Conservation (phyloP, 1,140 invertebrate genomes). For the Drosophila yakuba region DNA sequence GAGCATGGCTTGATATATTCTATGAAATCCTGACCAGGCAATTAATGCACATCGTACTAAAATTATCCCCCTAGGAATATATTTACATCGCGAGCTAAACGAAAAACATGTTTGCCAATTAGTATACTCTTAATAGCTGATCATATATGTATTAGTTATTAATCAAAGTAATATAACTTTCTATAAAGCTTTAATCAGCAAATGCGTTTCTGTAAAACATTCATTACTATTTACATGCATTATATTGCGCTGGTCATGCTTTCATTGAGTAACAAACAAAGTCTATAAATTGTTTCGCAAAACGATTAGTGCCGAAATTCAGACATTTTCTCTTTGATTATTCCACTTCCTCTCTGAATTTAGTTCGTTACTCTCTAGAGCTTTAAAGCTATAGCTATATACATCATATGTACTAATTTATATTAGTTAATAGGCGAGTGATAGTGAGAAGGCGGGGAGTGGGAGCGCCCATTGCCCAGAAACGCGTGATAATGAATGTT, state of each 20-base stretch:
- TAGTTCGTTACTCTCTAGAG: background rate
- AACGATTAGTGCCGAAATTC: background rate
- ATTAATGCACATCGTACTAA: background rate
- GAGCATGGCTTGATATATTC: background rate
- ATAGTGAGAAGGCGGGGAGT: background rate
- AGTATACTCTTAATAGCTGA: background rate
- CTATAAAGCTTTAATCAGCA: background rate
- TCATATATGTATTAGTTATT: too few relatives aligned
- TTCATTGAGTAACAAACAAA: background rate
- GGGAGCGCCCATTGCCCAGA: background rate
- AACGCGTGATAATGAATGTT: slow-evolving; percentile 30
- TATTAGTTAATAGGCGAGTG: background rate
- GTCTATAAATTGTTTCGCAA: background rate
- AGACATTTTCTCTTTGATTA: background rate
- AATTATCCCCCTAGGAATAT: too few relatives aligned
- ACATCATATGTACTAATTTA: background rate
- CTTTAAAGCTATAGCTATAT: slow-evolving; percentile 14
- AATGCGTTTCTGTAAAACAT: background rate
- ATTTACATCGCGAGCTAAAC: background rate
- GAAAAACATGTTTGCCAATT: background rate
- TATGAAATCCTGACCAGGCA: background rate
- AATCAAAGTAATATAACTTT: background rate
- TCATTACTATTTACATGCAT: background rate
- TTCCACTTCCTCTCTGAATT: background rate
- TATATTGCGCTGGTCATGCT: background rate